Evolutionary conservation across 92 coral and sea anemone genomes (phyloP).

Genomic region (Palythoa caribaeorum): DNA sequence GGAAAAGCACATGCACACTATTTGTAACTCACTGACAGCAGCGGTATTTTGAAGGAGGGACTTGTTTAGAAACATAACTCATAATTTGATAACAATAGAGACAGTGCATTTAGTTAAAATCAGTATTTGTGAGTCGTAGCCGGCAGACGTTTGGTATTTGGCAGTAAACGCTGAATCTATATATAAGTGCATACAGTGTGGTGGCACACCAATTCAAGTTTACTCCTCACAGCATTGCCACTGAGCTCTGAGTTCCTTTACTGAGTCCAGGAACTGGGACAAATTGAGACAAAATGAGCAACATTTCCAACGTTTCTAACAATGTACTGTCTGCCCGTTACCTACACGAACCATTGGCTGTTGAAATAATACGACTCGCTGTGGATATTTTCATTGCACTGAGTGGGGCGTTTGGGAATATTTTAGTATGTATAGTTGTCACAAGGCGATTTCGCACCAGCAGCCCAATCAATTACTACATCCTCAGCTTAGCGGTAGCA

Average conservation of each 20-base stretch:
- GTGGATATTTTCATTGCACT: constrained; percentile 34
- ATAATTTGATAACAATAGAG: not conserved
- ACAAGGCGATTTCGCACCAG: constrained; percentile 26
- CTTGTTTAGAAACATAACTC: not conserved
- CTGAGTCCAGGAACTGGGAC: not conserved
- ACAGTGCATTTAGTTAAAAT: not conserved
- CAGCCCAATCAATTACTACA: constrained; percentile 8
- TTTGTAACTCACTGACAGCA: not conserved
- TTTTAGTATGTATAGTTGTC: constrained; percentile 32
- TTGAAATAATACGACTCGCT: not conserved
- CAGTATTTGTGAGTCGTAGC: not conserved
- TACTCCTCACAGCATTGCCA: not conserved
- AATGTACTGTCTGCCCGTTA: not conserved
- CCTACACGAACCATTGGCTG: constrained; percentile 22
- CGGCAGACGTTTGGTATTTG: not conserved
- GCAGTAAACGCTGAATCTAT: too few relatives aligned
- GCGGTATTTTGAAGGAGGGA: not conserved
- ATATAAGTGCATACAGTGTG: too few relatives aligned
- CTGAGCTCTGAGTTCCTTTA: not conserved
- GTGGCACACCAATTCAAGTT: not conserved
- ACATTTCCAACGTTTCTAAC: not conserved
- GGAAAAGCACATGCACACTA: not conserved
- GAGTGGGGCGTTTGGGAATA: constrained; percentile 37
- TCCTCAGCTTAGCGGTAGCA: constrained; percentile 46
- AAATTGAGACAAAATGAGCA: constrained; percentile 4